Percentiles rank a stretch among this genome's conserved stretches.
Evolutionary conservation across 2,888 invertebrate species (phyloP).

Genomic region (Habrosyne pyritoides): DNA sequence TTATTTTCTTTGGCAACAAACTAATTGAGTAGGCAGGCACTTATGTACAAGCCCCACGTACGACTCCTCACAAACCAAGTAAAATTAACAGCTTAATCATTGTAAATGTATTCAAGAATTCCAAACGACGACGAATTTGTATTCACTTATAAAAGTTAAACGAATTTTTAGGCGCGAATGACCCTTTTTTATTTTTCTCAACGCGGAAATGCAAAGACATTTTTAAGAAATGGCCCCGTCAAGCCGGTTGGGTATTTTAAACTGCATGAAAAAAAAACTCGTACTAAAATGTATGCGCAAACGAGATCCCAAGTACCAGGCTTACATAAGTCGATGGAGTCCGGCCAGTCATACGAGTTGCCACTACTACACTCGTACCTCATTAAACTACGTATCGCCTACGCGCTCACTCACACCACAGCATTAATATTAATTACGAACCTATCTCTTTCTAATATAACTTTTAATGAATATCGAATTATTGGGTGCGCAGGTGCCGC

Average conservation of each 20-base stretch:
- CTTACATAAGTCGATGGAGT: constrained; percentile 60
- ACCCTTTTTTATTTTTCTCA: constrained; percentile 72
- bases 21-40: neutral
- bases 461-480: constrained; percentile 44
- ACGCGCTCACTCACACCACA: constrained; percentile 54
- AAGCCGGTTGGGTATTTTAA: constrained; percentile 76
- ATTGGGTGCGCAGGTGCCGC: constrained; percentile 32
- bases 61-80: constrained; percentile 25
- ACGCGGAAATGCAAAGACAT: constrained; percentile 78
- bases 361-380: constrained; percentile 50
- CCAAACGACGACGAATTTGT: constrained; percentile 37
- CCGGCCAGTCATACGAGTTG: constrained; percentile 58
- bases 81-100: constrained; percentile 48
- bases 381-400: constrained; percentile 61
- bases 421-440: constrained; percentile 55
- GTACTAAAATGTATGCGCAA: constrained; percentile 80
- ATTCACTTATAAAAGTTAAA: constrained; percentile 36
- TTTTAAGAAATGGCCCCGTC: constrained; percentile 71
- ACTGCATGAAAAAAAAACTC: constrained; percentile 65
- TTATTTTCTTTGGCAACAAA: constrained; percentile 1
- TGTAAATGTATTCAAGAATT: constrained; percentile 44
- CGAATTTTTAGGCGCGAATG: constrained; percentile 69
- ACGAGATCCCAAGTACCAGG: constrained; percentile 77
- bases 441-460: constrained; percentile 64
- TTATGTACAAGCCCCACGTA: constrained; percentile 12